Conservation (phyloP, 1,140 invertebrate species). For the Platorchestia sp. region DNA sequence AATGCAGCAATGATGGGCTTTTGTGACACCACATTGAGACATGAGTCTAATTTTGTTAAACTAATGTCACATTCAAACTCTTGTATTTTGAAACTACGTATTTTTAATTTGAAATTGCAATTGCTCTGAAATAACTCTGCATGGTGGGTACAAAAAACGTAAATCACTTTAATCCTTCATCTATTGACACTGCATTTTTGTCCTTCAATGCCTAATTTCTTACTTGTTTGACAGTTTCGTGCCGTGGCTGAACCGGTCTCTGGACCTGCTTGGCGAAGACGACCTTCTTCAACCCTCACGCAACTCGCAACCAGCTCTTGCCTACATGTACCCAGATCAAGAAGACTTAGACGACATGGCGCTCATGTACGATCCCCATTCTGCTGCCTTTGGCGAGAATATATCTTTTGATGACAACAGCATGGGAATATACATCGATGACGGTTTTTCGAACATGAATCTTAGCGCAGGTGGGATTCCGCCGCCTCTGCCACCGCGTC, state of each 20-base stretch:
- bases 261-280: conserved; percentile 63
- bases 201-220: neutral
- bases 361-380: conserved; percentile 58
- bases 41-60: too few relatives aligned
- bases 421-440: conserved; percentile 29
- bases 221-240: conserved; percentile 56
- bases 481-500: conserved; percentile 58
- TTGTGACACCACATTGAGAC: too few relatives aligned
- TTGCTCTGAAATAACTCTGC: too few relatives aligned
- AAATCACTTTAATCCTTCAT: too few relatives aligned
- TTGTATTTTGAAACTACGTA: too few relatives aligned
- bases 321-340: conserved; percentile 61
- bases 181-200: too few relatives aligned
- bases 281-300: neutral
- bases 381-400: conserved; percentile 56
- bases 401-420: conserved; percentile 47
- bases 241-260: conserved; percentile 63
- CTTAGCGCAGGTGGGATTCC: conserved; percentile 59
- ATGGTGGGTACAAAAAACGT: too few relatives aligned
- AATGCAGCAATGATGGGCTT: too few relatives aligned
- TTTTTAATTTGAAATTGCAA: too few relatives aligned
- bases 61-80: too few relatives aligned
- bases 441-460: conserved; percentile 38
- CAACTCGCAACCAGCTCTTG: conserved; percentile 58
- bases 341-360: conserved; percentile 58